Evolutionary conservation across 2,888 invertebrate genomes (phyloP).

Genomic region (Anthophora plumipes): DNA sequence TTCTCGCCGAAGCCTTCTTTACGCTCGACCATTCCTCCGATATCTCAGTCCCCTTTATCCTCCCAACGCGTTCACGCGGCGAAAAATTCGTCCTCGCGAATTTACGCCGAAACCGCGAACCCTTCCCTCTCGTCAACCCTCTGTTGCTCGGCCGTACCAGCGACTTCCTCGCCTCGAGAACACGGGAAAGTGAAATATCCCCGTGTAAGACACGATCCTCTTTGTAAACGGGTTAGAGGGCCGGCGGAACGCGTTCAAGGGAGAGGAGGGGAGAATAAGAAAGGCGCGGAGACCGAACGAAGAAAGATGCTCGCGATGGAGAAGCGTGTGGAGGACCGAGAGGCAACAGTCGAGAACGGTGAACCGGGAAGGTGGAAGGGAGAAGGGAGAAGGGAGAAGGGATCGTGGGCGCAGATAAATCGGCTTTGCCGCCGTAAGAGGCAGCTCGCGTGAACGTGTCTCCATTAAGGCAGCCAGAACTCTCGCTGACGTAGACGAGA

Average conservation of each 20-base stretch:
- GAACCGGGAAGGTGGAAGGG: slow-evolving; percentile 25
- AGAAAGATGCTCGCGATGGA: slow-evolving; percentile 35
- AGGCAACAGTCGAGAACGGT: slow-evolving; percentile 37
- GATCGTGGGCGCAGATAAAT: slow-evolving; percentile 80
- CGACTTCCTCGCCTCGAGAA: slow-evolving; percentile 57
- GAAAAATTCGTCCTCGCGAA: background rate
- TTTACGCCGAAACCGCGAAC: background rate
- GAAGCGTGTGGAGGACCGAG: slow-evolving; percentile 35
- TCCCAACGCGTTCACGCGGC: no score
- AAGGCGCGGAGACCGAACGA: slow-evolving; percentile 29
- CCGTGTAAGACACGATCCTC: slow-evolving; percentile 77
- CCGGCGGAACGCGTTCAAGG: slow-evolving; percentile 42
- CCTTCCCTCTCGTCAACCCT: slow-evolving; percentile 1
- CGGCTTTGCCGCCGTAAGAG: slow-evolving; percentile 79
- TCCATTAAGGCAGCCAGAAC: slow-evolving; percentile 77
- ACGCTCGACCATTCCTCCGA: slow-evolving; percentile 37
- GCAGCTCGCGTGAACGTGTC: slow-evolving; percentile 80
- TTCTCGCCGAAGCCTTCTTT: slow-evolving; percentile 63
- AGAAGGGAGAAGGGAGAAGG: slow-evolving; percentile 49
- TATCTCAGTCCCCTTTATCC: slow-evolving; percentile 6
- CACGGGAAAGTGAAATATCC: slow-evolving; percentile 81
- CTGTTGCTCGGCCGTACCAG: slow-evolving; percentile 43
- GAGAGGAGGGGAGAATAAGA: slow-evolving; percentile 27
- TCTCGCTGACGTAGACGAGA: slow-evolving; percentile 72
- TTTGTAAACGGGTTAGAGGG: slow-evolving; percentile 68